These are phyloP conservation scores for Lordiphosa collinella DNA, from an alignment of 1,140 invertebrate genomes.

Conservation along the genomic window DNA sequence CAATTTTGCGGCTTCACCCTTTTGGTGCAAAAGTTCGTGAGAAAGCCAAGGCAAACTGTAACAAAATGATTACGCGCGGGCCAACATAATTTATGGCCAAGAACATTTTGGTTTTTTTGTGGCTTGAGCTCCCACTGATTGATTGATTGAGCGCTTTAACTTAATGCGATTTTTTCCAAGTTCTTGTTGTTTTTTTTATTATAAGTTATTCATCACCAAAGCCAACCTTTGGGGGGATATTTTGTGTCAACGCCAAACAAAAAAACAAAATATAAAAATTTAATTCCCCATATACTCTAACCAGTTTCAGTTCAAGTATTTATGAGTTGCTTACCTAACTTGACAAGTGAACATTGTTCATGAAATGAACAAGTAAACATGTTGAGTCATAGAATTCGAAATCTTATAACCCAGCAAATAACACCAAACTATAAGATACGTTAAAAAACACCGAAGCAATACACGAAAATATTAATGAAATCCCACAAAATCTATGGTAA, in stretches of 20 bases:
- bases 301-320: too few relatives aligned
- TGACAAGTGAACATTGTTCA: too few relatives aligned
- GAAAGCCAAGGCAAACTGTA: slow-evolving; percentile 62
- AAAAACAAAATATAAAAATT: background rate
- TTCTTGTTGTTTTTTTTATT: slow-evolving; percentile 16
- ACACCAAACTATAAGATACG: too few relatives aligned
- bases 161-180: slow-evolving; percentile 39
- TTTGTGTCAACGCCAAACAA: slow-evolving; percentile 23
- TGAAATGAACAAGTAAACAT: too few relatives aligned
- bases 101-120: slow-evolving; percentile 31
- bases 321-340: too few relatives aligned
- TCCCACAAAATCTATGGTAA: too few relatives aligned
- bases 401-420: too few relatives aligned
- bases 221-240: slow-evolving; percentile 14
- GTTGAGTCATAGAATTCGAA: too few relatives aligned
- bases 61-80: slow-evolving; percentile 65
- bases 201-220: slow-evolving; percentile 40
- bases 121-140: slow-evolving; percentile 33
- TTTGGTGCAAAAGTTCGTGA: slow-evolving; percentile 46
- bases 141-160: slow-evolving; percentile 42
- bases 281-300: too few relatives aligned
- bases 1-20: slow-evolving; percentile 34
- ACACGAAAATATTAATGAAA: too few relatives aligned
- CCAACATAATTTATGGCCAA: slow-evolving; percentile 66
- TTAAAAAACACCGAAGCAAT: too few relatives aligned